Evolutionary conservation across 1,140 invertebrate species (phyloP), one percentile per base, ranked within the genome.

Genomic region (Cardiocondyla obscurior): DNA sequence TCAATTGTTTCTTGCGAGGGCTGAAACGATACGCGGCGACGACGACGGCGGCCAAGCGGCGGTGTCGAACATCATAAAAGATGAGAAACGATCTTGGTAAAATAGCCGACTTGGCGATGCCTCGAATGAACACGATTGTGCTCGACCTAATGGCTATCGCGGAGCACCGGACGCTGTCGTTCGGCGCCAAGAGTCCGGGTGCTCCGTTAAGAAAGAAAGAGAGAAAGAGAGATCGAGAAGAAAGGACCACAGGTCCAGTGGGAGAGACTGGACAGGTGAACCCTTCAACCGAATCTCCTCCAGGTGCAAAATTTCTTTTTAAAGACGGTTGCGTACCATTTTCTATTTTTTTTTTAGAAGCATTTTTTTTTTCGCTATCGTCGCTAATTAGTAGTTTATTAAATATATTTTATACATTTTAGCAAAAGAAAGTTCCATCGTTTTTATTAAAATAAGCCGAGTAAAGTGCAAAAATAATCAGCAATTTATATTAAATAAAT

Each of bases 41-140:
- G 46, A 44, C 67, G 53, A 81, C 79, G 65, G 53, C 76, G 81
- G 46, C 81, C 33, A 62, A 82, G 70, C 72, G 81, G 42, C 82
- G 83, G 51, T 84, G 82, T 69, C 77, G 81, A 65, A 49, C 57
- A 84, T 91, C 86, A 76, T 92, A 90, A 91, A 90, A 91, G 88
- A 91, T 91, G 89, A 91, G 89, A 91, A 90, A 90, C 90, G 87
- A 90, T 88, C 76, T 65, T 44, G 64, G 77, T 83, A 91, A 89
- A 81, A 91, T 91, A 90, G 88, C 86, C 82, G 88, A 49, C 65
- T 46, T 67, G 46, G 55, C 58, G 67, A 72, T 57, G 69, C 44
- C 39, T 58, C 67, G 30, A 67, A 67, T 60, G 30, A 67, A 67
- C 65, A 39, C 65, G 46, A 81, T 72, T 55, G 65, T 82, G 39